A percentile compares a stretch with the other conserved stretches of the same genome.
Evolutionary conservation across 92 coral and sea anemone species (phyloP).

Genomic region (Montipora capitata): DNA sequence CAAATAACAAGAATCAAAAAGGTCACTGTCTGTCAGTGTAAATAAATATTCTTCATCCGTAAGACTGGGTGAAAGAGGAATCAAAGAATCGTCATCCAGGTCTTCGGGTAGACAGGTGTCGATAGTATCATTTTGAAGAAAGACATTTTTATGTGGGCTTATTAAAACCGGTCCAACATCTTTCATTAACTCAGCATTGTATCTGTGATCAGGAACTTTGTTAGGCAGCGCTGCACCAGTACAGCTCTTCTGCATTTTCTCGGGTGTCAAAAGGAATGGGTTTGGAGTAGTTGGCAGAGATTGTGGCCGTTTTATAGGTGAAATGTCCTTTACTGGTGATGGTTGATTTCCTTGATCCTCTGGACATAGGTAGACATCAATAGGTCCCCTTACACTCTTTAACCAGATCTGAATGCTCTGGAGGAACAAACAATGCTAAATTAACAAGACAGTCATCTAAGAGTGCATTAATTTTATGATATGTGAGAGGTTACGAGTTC

Average conservation of each 20-base stretch:
- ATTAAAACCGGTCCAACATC: constrained; percentile 26
- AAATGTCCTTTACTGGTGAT: constrained; percentile 88
- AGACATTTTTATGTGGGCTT: constrained; percentile 74
- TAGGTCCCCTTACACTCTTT: constrained; percentile 94
- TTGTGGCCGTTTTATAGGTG: constrained; percentile 82
- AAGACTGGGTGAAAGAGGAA: constrained; percentile 87
- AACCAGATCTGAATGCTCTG: constrained; percentile 97
- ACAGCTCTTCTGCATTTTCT: constrained; percentile 37
- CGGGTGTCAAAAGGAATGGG: constrained; percentile 30
- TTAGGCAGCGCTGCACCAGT: constrained; percentile 11
- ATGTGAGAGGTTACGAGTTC: too few relatives aligned
- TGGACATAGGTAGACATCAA: constrained; percentile 95
- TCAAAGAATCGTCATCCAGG: constrained; percentile 84
- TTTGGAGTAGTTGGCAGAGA: constrained; percentile 20
- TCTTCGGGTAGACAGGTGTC: constrained; percentile 72
- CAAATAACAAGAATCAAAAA: constrained; percentile 84
- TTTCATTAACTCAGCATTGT: constrained; percentile 17
- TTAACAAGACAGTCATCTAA: neutral
- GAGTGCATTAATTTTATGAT: too few relatives aligned
- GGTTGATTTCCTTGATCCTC: constrained; percentile 84
- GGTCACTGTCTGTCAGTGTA: constrained; percentile 89
- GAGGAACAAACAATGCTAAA: neutral
- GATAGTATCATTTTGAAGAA: constrained; percentile 61
- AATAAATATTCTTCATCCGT: constrained; percentile 88
- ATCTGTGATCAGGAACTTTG: neutral